Base-by-base conservation (phyloP, 2,113 vertebrate genomes). In the Aviceda subcristata region DNA sequence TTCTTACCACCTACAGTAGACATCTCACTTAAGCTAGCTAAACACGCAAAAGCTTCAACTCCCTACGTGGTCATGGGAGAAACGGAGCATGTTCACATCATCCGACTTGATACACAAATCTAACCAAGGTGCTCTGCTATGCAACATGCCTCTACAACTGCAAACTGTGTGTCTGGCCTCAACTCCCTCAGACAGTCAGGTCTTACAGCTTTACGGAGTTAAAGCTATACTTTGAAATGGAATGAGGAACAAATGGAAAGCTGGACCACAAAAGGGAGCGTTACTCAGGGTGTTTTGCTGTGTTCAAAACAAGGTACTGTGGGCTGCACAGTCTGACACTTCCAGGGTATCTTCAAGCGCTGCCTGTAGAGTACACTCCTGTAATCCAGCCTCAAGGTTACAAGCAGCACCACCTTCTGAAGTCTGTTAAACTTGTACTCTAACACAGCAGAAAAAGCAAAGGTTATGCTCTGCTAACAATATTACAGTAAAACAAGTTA, bases 61-160 rank as follows among this genome's bases (percentile, higher is more conserved):
- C 30, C 45, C 68, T 62, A 3, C 0, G 0, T 4, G 16, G 29
- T 27, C 41, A 69, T 4, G 9, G 50, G 53, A 94, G 63, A 94
- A 86, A 60, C 3, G 38, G 38, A 82, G 14, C 38, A 76, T 0
- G 6, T 69, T 91, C 36, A 73, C 48, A 60, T 55, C 66, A 51
- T 29, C 41, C 3, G 3, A 76, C 27, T 51, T 34, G 21, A 50
- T 2, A n/a, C 12, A 41, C 0, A 1, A 34, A 15, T 55, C 26
- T 12, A 50, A 51, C 6, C 0, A 0, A 80, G 36, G 11, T 9
- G 43, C 39, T 68, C 53, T 46, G 34, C 8, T 73, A 63, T 57
- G 80, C 46, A 76, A 84, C 0, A 0, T 0, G 18, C 39, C 34
- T 51, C 75, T 43, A 19, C 43, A 56, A 15, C 51, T 7, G 22